phyloP scores from a whole-genome alignment of 2,888 invertebrate genomes.

The Drosophila engyochracea region DNA sequence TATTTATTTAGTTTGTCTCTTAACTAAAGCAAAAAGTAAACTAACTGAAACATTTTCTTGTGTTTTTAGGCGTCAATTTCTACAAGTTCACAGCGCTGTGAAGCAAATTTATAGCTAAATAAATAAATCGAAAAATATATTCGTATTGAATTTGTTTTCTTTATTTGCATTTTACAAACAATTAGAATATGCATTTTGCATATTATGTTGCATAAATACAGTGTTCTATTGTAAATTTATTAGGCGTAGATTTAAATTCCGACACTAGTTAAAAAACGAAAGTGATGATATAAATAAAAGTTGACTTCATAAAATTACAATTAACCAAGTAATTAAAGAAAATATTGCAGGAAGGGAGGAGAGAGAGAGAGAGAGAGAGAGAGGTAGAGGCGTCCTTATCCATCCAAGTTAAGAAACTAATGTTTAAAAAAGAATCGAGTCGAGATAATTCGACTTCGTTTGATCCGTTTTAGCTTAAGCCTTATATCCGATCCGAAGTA shows the following conservation, averaged over 20 bases:
- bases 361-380: not conserved
- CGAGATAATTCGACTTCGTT: not conserved
- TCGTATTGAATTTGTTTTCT: slow-evolving; percentile 36
- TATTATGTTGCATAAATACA: slow-evolving; percentile 42
- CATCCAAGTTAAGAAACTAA: slow-evolving; percentile 41
- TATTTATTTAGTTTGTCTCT: slow-evolving; percentile 36
- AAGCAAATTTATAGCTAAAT: slow-evolving; percentile 11
- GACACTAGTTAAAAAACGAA: slow-evolving; percentile 38
- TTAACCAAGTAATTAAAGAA: slow-evolving; percentile 47
- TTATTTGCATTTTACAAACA: slow-evolving; percentile 55
- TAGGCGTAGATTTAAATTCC: slow-evolving; percentile 57
- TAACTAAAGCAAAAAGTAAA: not conserved
- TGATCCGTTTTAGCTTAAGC: slow-evolving; percentile 2
- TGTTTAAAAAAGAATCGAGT: slow-evolving; percentile 9
- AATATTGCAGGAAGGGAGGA: slow-evolving; percentile 39
- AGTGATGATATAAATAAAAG: slow-evolving; percentile 36
- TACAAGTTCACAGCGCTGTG: slow-evolving; percentile 75
- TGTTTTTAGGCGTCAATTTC: slow-evolving; percentile 75
- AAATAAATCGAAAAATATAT: not conserved
- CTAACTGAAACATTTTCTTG: slow-evolving; percentile 3
- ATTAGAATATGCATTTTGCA: slow-evolving; percentile 34
- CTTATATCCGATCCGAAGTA: slow-evolving; percentile 29
- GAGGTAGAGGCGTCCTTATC: slow-evolving; percentile 23
- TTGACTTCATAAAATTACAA: slow-evolving; percentile 50
- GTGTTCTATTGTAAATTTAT: slow-evolving; percentile 63